Base-by-base conservation (phyloP, 2,888 invertebrate genomes). In the Plebejus melissa region DNA sequence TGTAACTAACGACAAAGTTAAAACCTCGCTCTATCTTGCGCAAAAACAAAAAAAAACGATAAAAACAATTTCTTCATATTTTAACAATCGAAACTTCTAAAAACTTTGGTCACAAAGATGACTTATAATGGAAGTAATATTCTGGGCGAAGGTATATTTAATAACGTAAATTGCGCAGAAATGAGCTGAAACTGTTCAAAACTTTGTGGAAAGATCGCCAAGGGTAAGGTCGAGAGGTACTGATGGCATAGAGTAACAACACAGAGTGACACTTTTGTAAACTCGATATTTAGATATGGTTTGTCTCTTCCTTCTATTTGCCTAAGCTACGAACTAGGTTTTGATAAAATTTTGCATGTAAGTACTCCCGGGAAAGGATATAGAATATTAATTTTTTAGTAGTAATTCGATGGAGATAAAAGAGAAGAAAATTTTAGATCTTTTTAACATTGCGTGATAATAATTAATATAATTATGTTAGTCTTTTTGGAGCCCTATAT, bases 121-220 rank as follows among this genome's bases (percentile, higher is more conserved):
- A 36, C 32, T 36, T 36, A 36, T 65, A 36, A 36, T 65, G 65
- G 65, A 65, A 65, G 65, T 65, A 22, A 65, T 16, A 65, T 65
- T 65, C 32, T 5, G 13, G 36, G 13, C 32, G 32, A 65, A 65
- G 65, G 65, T 65, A 65, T 36, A 65, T 70, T 70, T 70, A 70
- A 70, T 70, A 70, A 70, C 70, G 41, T 70, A 70, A 70, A 41
- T 70, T 70, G 38, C 41, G 41, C 28, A 70, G 41, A 70, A 70
- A 70, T 70, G 41, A 70, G 41, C 41, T 22, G 70, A 70, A 41
- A 70, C 65, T 65, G 70, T 70, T 70, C 22, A 38, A 70, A 70
- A 70, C 38, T 70, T 70, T 41, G 70, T 41, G 1, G 70, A 41
- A 38, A 38, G n/a, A 70, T 41, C 38, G 70, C 41, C 70, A 70